Evolutionary conservation across 2,113 vertebrate genomes (phyloP).

Genomic region (Eptesicus fuscus): DNA sequence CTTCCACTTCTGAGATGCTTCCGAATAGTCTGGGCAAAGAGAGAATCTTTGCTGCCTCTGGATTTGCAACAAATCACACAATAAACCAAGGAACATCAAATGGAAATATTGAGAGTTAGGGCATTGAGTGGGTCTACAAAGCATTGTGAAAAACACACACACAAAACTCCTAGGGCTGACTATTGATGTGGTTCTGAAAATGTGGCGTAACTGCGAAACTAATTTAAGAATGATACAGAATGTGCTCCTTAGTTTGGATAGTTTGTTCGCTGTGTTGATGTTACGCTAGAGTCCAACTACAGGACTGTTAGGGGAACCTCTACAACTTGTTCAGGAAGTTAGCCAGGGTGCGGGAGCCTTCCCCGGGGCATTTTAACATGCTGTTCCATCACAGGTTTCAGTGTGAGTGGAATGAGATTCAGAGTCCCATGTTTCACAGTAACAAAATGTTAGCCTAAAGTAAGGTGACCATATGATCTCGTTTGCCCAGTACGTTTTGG

Average conservation of each 20-base stretch:
- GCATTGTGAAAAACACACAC: neutral
- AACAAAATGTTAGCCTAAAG: neutral
- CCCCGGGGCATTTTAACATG: neutral
- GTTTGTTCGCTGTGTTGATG: neutral
- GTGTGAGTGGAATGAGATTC: neutral
- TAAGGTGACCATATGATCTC: neutral
- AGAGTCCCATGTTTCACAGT: neutral
- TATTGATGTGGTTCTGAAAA: neutral
- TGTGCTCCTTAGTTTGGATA: neutral
- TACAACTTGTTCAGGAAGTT: neutral
- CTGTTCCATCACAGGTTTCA: neutral
- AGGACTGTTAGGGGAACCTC: neutral
- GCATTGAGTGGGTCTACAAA: neutral
- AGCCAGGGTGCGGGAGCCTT: neutral
- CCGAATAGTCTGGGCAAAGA: neutral
- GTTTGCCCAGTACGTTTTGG: neutral
- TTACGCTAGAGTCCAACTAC: neutral
- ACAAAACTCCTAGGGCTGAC: neutral
- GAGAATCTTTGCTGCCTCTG: neutral
- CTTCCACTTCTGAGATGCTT: neutral
- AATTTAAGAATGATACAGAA: neutral
- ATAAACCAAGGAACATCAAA: neutral
- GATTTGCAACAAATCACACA: neutral
- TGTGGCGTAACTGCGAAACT: neutral
- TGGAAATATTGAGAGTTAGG: constrained; percentile 3